Evolutionary conservation across 2,888 invertebrate species (phyloP).

Genomic region (Stenolophus ochropezus): DNA sequence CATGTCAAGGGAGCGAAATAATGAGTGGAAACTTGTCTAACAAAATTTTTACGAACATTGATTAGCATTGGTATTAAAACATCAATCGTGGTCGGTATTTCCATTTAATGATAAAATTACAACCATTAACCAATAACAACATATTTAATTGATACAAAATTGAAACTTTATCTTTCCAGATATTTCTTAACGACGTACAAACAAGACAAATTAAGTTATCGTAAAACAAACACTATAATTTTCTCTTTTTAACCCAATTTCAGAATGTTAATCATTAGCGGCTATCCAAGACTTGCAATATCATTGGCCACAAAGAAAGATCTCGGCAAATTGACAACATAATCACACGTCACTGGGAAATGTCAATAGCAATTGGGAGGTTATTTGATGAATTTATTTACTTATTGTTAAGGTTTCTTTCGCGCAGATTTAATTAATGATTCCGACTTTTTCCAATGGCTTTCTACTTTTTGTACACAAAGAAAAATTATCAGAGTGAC

Average conservation of each 20-base stretch:
- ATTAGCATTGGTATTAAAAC: not conserved
- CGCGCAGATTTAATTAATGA: conserved; percentile 22
- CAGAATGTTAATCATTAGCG: not conserved
- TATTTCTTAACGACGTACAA: conserved; percentile 13
- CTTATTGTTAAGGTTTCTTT: conserved; percentile 30
- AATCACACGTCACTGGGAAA: conserved; percentile 3
- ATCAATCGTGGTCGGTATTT: conserved; percentile 6
- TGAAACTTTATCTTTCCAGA: not conserved
- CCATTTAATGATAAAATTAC: conserved; percentile 33
- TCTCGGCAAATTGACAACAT: conserved; percentile 6
- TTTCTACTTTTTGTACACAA: conserved; percentile 39
- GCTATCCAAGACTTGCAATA: conserved; percentile 8
- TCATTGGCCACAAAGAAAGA: conserved; percentile 10
- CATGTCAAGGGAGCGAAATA: too few relatives aligned
- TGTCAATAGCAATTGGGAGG: conserved; percentile 30
- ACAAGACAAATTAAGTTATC: conserved; percentile 34
- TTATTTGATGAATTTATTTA: conserved; percentile 18
- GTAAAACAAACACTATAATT: conserved; percentile 32
- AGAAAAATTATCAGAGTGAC: not conserved
- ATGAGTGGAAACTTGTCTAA: too few relatives aligned
- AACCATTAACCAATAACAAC: conserved; percentile 31
- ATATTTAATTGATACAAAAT: conserved; percentile 30
- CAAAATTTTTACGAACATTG: not conserved
- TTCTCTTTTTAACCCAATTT: conserved; percentile 30
- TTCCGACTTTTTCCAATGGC: not conserved